These are phyloP conservation scores for Sinotaia quadrata DNA, from an alignment of 2,888 invertebrate species.

Conservation along the genomic window DNA sequence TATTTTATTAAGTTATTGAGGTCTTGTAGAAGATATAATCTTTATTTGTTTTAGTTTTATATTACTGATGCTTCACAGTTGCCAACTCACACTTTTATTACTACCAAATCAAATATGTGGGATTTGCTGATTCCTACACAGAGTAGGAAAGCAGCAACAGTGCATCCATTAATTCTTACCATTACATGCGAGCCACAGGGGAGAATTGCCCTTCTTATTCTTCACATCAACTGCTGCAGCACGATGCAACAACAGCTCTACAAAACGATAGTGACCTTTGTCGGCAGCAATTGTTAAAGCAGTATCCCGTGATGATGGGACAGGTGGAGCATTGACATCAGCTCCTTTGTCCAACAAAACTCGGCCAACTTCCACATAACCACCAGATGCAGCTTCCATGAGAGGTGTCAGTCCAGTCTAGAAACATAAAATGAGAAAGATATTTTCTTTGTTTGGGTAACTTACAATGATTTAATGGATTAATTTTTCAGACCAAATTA, in stretches of 20 bases:
- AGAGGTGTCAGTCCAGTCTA: slow-evolving; percentile 96
- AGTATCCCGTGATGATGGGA: slow-evolving; percentile 97
- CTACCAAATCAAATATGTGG: no score
- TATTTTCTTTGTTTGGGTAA: no score
- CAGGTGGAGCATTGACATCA: slow-evolving; percentile 98
- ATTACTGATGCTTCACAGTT: no score
- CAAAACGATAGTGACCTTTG: slow-evolving; percentile 93
- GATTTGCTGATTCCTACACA: no score
- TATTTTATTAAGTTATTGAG: background rate
- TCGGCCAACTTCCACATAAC: slow-evolving; percentile 97
- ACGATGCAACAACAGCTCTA: slow-evolving; percentile 74
- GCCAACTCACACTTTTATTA: no score
- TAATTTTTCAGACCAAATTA: background rate
- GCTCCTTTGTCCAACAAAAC: slow-evolving; percentile 96
- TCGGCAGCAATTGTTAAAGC: slow-evolving; percentile 99
- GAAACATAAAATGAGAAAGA: background rate
- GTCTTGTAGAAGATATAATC: background rate
- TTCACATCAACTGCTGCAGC: slow-evolving; percentile 96
- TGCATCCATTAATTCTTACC: no score
- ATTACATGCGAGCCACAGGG: slow-evolving; percentile 97
- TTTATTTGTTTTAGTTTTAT: no score
- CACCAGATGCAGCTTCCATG: slow-evolving; percentile 99
- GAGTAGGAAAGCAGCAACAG: no score
- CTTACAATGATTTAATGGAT: no score
- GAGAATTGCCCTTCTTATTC: slow-evolving; percentile 99